Evolutionary conservation across 2,888 invertebrate genomes (phyloP).

Genomic region (Tachina lurida): DNA sequence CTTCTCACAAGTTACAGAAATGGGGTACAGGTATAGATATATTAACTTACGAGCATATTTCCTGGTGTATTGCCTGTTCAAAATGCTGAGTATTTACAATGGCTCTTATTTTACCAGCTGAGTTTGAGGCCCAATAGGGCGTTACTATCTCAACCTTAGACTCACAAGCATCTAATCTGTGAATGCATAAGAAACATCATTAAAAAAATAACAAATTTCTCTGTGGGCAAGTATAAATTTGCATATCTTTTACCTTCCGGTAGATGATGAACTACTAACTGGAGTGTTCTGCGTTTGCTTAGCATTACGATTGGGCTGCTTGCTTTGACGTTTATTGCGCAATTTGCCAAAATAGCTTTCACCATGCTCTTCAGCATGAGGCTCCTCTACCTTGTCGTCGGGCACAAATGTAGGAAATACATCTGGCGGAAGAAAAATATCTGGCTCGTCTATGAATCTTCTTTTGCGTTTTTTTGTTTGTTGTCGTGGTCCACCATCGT

Average conservation of each 20-base stretch:
- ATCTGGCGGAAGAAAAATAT: constrained; percentile 83
- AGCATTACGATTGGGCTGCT: constrained; percentile 79
- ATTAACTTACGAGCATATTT: constrained; percentile 93
- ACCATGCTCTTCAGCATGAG: constrained; percentile 82
- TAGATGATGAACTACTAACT: constrained; percentile 72
- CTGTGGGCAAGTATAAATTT: neutral
- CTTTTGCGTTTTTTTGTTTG: constrained; percentile 81
- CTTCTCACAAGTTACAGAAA: too few relatives aligned
- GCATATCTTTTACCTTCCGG: constrained; percentile 76
- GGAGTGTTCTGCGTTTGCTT: constrained; percentile 64
- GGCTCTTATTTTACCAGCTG: constrained; percentile 94
- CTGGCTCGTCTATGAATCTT: constrained; percentile 82
- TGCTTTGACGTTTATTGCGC: constrained; percentile 84
- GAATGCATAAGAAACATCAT: constrained; percentile 21
- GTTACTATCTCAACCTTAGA: constrained; percentile 96
- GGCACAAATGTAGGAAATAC: constrained; percentile 85
- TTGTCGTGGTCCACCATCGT: constrained; percentile 84
- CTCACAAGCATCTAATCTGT: constrained; percentile 93
- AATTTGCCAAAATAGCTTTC: constrained; percentile 85
- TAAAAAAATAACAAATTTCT: neutral
- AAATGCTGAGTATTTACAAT: constrained; percentile 97
- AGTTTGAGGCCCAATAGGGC: constrained; percentile 97
- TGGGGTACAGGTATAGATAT: too few relatives aligned
- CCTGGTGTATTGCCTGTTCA: constrained; percentile 97
- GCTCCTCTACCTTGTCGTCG: constrained; percentile 78